phyloP scores from a whole-genome alignment of 2,888 invertebrate genomes.

The Drosophila leonis region DNA sequence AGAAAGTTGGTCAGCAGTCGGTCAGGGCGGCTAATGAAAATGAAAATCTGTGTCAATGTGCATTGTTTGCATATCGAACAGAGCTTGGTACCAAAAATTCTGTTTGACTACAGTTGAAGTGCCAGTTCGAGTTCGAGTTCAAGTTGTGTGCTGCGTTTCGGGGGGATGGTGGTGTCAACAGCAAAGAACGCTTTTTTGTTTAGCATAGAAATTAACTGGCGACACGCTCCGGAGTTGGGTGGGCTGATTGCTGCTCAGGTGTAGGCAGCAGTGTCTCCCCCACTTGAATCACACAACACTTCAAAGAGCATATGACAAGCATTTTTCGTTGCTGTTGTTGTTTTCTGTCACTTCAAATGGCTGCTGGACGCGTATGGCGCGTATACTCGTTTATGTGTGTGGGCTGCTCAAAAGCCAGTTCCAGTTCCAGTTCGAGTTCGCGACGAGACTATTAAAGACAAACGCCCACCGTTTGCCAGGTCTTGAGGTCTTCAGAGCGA shows the following conservation, averaged over 20 bases:
- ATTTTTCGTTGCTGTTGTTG: conserved; percentile 12
- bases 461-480: conserved; percentile 70
- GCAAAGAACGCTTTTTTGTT: conserved; percentile 17
- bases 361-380: conserved; percentile 20
- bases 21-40: conserved; percentile 56
- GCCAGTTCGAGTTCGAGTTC: neutral
- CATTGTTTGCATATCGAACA: conserved; percentile 60
- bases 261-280: conserved; percentile 40
- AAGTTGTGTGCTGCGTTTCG: conserved; percentile 1
- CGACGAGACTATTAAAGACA: conserved; percentile 65
- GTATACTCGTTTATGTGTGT: conserved; percentile 33
- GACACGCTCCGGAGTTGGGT: conserved; percentile 35
- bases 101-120: conserved; percentile 20
- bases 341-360: conserved; percentile 54
- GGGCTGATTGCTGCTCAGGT: conserved; percentile 49
- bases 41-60: conserved; percentile 74
- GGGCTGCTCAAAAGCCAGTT: conserved; percentile 58
- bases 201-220: conserved; percentile 56
- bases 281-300: conserved; percentile 31
- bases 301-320: conserved; percentile 49
- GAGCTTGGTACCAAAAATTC: conserved; percentile 29
- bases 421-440: conserved; percentile 43
- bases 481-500: conserved; percentile 38
- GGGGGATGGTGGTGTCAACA: conserved; percentile 27
- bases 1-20: conserved; percentile 54